A percentile compares a stretch with the other conserved stretches of the same genome.
Evolutionary conservation across 2,888 invertebrate genomes (phyloP).

Genomic region (Philaethria dido): DNA sequence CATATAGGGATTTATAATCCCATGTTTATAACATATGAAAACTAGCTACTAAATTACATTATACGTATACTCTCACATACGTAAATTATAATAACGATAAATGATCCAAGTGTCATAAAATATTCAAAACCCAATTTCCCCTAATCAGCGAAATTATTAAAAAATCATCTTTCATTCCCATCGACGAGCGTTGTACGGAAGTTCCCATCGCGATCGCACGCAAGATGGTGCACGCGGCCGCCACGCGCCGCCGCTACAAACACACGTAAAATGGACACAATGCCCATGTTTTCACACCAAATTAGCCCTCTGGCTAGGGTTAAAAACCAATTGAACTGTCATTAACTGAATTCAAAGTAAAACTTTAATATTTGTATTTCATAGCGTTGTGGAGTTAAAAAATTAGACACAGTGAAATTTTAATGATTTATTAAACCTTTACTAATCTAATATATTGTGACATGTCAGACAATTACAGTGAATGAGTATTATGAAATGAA

Average conservation of each 20-base stretch:
- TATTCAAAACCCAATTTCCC: conserved; percentile 15
- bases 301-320: conserved; percentile 74
- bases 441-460: conserved; percentile 50
- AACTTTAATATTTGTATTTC: not conserved
- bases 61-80: too few relatives aligned
- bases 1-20: too few relatives aligned
- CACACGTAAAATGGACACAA: conserved; percentile 76
- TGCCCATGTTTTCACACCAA: conserved; percentile 66
- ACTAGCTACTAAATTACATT: too few relatives aligned
- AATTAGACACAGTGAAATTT: conserved; percentile 43
- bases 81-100: conserved; percentile 9
- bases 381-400: conserved; percentile 10
- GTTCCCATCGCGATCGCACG: conserved; percentile 78
- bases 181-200: conserved; percentile 62
- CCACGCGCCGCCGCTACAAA: conserved; percentile 70
- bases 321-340: conserved; percentile 80
- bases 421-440: conserved; percentile 63
- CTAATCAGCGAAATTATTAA: conserved; percentile 13
- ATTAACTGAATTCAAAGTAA: conserved; percentile 59
- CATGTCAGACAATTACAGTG: conserved; percentile 45
- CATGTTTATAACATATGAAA: too few relatives aligned
- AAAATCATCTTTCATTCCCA: conserved; percentile 64
- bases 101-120: conserved; percentile 6
- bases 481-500: conserved; percentile 54
- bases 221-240: conserved; percentile 69